These are phyloP conservation scores for Triplophysa yarkandensis DNA, from an alignment of 2,797 vertebrate genomes.

Conservation along the genomic window DNA sequence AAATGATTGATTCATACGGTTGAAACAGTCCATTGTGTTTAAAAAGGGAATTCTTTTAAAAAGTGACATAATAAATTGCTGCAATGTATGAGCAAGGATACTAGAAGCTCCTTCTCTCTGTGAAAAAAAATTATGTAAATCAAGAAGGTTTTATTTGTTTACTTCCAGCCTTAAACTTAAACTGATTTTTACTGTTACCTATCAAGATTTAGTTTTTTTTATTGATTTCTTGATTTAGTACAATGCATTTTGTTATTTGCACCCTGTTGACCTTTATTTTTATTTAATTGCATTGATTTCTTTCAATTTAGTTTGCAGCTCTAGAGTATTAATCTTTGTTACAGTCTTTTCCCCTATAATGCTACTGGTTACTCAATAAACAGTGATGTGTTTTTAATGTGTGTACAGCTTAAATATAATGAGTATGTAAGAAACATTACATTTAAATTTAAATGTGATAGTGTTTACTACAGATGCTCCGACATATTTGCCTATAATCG, in stretches of 20 bases:
- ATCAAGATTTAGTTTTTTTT: not conserved
- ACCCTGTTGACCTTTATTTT: not conserved
- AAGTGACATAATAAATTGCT: not conserved
- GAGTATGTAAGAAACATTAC: too few relatives aligned
- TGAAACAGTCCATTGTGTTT: not conserved
- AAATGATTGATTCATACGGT: not conserved
- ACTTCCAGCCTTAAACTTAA: not conserved
- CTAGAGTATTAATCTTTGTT: slow-evolving; percentile 2
- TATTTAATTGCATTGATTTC: slow-evolving; percentile 8
- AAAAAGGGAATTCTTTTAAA: not conserved
- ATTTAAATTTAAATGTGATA: too few relatives aligned
- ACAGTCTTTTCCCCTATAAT: not conserved
- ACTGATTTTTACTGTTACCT: not conserved
- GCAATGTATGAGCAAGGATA: not conserved
- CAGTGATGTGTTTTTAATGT: not conserved
- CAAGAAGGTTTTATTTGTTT: not conserved
- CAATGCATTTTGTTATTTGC: slow-evolving; percentile 1
- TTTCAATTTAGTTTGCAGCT: not conserved
- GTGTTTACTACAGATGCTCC: too few relatives aligned
- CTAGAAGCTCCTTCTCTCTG: not conserved
- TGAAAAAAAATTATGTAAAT: not conserved
- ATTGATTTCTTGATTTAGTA: not conserved
- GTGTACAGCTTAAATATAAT: not conserved
- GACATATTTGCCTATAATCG: too few relatives aligned
- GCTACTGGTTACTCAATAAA: slow-evolving; percentile 29